A percentile compares a stretch with the other conserved stretches of the same genome.
phyloP scores from a whole-genome alignment of 2,113 vertebrate species.

The Tamias sibiricus region DNA sequence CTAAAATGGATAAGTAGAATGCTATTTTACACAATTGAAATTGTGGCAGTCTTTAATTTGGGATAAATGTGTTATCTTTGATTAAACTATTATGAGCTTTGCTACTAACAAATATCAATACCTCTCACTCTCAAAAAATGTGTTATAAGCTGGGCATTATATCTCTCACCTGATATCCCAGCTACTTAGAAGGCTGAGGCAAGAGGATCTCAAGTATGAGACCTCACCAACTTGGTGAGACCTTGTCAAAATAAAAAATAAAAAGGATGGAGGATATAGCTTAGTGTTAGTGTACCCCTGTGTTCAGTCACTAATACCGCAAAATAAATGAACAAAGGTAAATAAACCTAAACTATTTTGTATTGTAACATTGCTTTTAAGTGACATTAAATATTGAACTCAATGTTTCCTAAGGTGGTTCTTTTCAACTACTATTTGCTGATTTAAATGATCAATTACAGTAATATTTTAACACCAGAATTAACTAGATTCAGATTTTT shows the following conservation, averaged over 20 bases:
- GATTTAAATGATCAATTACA: neutral
- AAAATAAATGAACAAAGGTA: neutral
- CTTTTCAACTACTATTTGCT: neutral
- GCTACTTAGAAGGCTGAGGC: neutral
- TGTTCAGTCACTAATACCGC: neutral
- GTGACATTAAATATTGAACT: neutral
- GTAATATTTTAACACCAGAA: constrained; percentile 36
- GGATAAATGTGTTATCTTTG: neutral
- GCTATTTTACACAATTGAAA: constrained; percentile 7
- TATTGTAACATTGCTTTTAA: constrained; percentile 5
- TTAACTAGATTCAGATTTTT: neutral
- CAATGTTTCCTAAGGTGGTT: neutral
- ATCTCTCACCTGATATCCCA: neutral
- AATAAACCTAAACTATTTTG: neutral
- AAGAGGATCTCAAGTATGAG: neutral
- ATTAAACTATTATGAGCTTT: neutral
- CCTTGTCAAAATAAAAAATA: neutral
- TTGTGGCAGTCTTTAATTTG: neutral
- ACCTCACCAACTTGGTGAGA: neutral
- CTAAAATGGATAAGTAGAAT: constrained; percentile 17
- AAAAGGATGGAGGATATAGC: neutral
- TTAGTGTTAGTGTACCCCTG: neutral
- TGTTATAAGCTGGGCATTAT: neutral
- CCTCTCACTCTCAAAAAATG: neutral
- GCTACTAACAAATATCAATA: neutral